phyloP scores from a whole-genome alignment of 2,113 vertebrate species.

The Campylorhamphus procurvoides region DNA sequence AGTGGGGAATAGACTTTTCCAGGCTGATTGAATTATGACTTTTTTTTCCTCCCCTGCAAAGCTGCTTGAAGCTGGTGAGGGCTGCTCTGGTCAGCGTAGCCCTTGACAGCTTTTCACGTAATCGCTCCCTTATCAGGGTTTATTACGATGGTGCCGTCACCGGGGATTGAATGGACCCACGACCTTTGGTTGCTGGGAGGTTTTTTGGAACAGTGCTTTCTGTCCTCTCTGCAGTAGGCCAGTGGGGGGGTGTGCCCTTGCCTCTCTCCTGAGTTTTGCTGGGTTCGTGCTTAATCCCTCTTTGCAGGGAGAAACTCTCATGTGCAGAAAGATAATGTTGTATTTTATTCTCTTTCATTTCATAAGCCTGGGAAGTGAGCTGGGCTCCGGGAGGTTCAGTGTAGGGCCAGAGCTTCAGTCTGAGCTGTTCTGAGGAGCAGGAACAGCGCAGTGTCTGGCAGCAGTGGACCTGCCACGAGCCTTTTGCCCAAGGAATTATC shows the following conservation, averaged over 20 bases:
- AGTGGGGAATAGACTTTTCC: constrained; percentile 42
- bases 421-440: background rate
- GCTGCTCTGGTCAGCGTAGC: constrained; percentile 15
- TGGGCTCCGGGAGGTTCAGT: background rate
- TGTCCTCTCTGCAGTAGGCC: background rate
- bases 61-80: constrained; percentile 51
- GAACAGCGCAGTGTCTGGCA: background rate
- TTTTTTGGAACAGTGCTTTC: background rate
- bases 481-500: background rate
- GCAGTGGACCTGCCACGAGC: background rate
- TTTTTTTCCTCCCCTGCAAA: constrained; percentile 36
- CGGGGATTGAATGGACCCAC: background rate
- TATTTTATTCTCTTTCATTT: background rate
- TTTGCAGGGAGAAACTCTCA: background rate
- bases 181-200: background rate
- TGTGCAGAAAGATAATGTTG: background rate
- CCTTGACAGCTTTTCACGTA: constrained; percentile 35
- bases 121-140: constrained; percentile 24
- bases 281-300: background rate
- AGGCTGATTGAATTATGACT: constrained; percentile 50
- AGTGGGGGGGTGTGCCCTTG: background rate
- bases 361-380: background rate
- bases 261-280: background rate
- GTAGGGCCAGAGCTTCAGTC: background rate
- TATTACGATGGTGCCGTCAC: background rate